A percentile compares a stretch with the other conserved stretches of the same genome.
phyloP scores from a whole-genome alignment of 2,888 invertebrate genomes.

The Ophioninae sp. region DNA sequence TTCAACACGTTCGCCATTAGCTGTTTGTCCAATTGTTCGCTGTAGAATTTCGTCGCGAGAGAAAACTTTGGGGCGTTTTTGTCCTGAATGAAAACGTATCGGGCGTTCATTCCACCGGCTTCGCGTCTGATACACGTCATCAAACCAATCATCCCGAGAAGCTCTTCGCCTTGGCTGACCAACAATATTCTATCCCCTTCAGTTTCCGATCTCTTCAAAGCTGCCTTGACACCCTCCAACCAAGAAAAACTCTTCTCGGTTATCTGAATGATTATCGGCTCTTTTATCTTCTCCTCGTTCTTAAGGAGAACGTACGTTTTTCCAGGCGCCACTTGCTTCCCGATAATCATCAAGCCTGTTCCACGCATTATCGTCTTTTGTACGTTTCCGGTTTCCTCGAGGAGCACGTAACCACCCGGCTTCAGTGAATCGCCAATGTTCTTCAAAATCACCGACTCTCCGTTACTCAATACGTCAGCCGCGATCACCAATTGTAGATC shows the following conservation, averaged over 20 bases:
- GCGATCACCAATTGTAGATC: slow-evolving; percentile 87
- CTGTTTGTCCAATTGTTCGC: slow-evolving; percentile 87
- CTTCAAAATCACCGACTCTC: slow-evolving; percentile 82
- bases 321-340: slow-evolving; percentile 85
- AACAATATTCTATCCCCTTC: slow-evolving; percentile 86
- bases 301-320: slow-evolving; percentile 87
- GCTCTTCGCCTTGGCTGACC: slow-evolving; percentile 86
- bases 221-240: slow-evolving; percentile 91
- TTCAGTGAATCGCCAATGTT: slow-evolving; percentile 85
- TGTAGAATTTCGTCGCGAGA: slow-evolving; percentile 83
- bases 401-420: slow-evolving; percentile 87
- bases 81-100: slow-evolving; percentile 88
- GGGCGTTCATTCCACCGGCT: slow-evolving; percentile 90
- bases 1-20: slow-evolving; percentile 92
- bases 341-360: slow-evolving; percentile 83
- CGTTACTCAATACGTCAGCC: slow-evolving; percentile 85
- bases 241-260: slow-evolving; percentile 89
- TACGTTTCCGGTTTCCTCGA: slow-evolving; percentile 85
- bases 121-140: slow-evolving; percentile 95
- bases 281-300: slow-evolving; percentile 80
- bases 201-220: slow-evolving; percentile 86
- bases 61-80: slow-evolving; percentile 84
- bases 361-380: slow-evolving; percentile 67
- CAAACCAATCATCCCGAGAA: slow-evolving; percentile 90
- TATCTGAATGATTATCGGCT: slow-evolving; percentile 84